Conservation (phyloP, 2,113 vertebrate species). For the Lamprotornis superbus region DNA sequence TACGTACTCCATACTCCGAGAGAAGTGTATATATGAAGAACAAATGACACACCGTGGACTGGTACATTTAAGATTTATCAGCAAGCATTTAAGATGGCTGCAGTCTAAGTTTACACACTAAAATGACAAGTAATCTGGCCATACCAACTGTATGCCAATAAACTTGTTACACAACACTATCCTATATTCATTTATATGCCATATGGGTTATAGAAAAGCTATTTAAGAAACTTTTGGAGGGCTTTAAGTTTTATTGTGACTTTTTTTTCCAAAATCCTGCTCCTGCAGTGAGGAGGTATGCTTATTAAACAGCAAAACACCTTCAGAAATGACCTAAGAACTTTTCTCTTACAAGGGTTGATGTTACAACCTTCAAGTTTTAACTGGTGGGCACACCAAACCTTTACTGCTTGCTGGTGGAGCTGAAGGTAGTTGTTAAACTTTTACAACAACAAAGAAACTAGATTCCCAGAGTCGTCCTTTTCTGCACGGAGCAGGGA, state of each 20-base stretch:
- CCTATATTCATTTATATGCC: conserved; percentile 34
- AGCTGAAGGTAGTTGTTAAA: not conserved
- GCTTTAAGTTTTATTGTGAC: conserved; percentile 18
- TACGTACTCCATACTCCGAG: not conserved
- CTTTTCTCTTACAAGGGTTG: not conserved
- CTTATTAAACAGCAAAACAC: conserved; percentile 39
- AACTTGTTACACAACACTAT: not conserved
- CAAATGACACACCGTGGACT: not conserved
- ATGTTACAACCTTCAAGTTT: not conserved
- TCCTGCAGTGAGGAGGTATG: not conserved
- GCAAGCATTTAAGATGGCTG: not conserved
- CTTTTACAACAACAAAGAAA: not conserved
- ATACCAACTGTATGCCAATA: conserved; percentile 22
- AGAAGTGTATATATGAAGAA: not conserved
- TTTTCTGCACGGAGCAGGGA: not conserved
- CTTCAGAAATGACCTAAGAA: not conserved
- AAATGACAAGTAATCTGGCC: conserved; percentile 10
- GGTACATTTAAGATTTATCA: not conserved
- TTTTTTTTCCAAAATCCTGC: not conserved
- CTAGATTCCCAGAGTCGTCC: not conserved
- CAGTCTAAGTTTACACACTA: conserved; percentile 39
- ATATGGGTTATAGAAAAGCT: conserved; percentile 24
- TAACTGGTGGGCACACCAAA: not conserved
- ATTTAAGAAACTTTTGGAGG: conserved; percentile 22
- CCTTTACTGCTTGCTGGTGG: not conserved